Conservation (phyloP, 2,797 vertebrate genomes). For the Characodon lateralis region DNA sequence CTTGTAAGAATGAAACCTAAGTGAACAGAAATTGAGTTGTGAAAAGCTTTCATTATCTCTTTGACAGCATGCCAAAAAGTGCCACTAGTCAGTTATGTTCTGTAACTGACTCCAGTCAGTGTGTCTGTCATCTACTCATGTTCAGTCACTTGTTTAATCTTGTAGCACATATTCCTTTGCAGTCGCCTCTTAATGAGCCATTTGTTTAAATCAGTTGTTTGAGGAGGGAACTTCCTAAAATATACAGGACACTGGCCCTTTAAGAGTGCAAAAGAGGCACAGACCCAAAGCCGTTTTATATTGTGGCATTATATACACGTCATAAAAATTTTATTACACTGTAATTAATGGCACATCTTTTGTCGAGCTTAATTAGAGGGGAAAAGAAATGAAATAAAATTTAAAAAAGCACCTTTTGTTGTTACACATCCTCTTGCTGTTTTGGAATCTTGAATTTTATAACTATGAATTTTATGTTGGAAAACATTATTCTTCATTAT, state of each 20-base stretch:
- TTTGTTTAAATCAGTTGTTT: not conserved
- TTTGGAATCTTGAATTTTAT: not conserved
- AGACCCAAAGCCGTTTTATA: not conserved
- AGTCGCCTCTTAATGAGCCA: too few relatives aligned
- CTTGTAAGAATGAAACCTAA: constrained; percentile 13
- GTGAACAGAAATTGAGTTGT: constrained; percentile 9
- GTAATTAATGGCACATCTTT: not conserved
- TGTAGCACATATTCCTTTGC: not conserved
- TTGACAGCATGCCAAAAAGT: not conserved
- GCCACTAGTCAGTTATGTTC: not conserved
- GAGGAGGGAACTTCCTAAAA: not conserved
- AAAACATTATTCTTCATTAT: too few relatives aligned
- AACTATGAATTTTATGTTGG: not conserved
- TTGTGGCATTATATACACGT: not conserved
- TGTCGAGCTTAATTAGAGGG: not conserved
- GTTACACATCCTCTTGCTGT: not conserved
- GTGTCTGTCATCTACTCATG: not conserved
- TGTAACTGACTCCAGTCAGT: not conserved
- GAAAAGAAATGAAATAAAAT: not conserved
- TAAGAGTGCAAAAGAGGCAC: not conserved
- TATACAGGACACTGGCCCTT: not conserved
- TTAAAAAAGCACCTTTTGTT: not conserved
- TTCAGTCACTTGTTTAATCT: not conserved
- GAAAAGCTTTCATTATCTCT: constrained; percentile 13
- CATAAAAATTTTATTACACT: not conserved